These are phyloP conservation scores for Pangasius djambal DNA, from an alignment of 2,797 vertebrate species.

Conservation along the genomic window DNA sequence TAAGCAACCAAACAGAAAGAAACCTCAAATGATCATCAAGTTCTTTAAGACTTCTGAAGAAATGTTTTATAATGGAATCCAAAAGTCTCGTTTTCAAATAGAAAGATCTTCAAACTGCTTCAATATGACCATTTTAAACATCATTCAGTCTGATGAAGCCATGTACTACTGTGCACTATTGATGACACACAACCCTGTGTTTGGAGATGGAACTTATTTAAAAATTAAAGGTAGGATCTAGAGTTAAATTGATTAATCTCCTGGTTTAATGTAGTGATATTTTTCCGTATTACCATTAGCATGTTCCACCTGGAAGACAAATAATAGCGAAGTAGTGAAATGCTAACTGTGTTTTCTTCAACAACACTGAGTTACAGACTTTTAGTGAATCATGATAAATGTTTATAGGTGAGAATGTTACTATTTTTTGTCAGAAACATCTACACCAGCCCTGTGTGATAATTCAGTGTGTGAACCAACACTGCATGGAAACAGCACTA, in stretches of 20 bases:
- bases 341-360: not conserved
- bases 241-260: fast-evolving
- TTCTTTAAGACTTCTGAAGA: fast-evolving
- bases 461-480: not conserved
- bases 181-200: fast-evolving
- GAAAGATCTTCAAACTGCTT: not conserved
- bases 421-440: no score
- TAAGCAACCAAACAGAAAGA: no score
- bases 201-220: not conserved
- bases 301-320: not conserved
- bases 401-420: no score
- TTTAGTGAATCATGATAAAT: not conserved
- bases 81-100: not conserved
- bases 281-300: no score
- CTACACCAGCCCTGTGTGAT: no score
- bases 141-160: not conserved
- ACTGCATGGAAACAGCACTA: not conserved
- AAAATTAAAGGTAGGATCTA: not conserved
- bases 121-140: not conserved
- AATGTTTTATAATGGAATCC: not conserved
- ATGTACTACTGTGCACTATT: not conserved
- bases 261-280: no score
- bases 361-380: no score
- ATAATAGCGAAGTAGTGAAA: not conserved
- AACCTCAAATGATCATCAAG: no score